Percentiles rank a stretch among this genome's conserved stretches.
Evolutionary conservation across 2,888 invertebrate species (phyloP).

Genomic region (Drosophila neotestacea): DNA sequence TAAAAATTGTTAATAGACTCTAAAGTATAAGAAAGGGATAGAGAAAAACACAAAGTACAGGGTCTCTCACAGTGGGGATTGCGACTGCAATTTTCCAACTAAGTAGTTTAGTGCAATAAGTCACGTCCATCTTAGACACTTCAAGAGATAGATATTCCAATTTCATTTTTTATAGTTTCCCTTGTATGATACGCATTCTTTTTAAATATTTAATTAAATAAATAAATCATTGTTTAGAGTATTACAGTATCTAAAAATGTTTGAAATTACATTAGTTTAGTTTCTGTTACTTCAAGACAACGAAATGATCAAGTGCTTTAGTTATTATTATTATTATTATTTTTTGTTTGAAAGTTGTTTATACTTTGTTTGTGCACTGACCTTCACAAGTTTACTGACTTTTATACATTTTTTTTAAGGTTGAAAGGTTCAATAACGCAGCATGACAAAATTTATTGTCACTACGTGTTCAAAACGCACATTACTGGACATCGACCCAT

Average conservation of each 20-base stretch:
- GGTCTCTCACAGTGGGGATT: too few species aligned
- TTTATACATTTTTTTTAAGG: conserved; percentile 61
- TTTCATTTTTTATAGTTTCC: too few species aligned
- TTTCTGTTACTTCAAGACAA: neutral
- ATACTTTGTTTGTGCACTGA: conserved; percentile 40
- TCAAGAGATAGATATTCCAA: too few species aligned
- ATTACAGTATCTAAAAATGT: neutral
- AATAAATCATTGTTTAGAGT: too few species aligned
- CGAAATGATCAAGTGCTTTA: neutral
- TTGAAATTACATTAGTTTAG: neutral
- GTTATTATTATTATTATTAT: neutral
- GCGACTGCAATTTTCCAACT: too few species aligned
- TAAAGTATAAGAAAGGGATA: too few species aligned
- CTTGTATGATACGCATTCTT: too few species aligned
- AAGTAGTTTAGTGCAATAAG: too few species aligned
- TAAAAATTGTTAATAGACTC: too few species aligned
- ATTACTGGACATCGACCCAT: conserved; percentile 38
- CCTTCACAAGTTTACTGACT: conserved; percentile 63
- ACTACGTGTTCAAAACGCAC: conserved; percentile 63
- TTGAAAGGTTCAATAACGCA: conserved; percentile 68
- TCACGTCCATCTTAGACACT: too few species aligned
- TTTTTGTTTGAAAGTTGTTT: conserved; percentile 1
- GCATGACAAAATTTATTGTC: conserved; percentile 68
- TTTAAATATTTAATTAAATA: too few species aligned
- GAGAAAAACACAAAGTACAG: too few species aligned